Evolutionary conservation across 2,888 invertebrate genomes (phyloP), one percentile per base, ranked within the genome.

Genomic region (Heliconius ethilla): DNA sequence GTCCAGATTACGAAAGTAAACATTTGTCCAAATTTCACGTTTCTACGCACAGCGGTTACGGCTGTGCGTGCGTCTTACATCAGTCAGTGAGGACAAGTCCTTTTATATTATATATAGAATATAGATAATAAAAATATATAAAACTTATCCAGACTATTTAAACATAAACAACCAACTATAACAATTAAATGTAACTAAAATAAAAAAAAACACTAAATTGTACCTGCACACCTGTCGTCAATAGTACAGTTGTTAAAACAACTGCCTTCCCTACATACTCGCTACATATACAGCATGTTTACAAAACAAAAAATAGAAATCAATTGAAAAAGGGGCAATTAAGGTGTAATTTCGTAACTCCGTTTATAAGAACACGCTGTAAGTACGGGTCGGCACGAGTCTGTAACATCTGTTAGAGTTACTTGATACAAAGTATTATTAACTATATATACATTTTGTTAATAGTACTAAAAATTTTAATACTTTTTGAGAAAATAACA

Each of bases 321-420:
- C 83, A 84, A 84, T 84, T 85, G 83, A 82, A 83, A 84, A 82
- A 82, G 79, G 79, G 76, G 84, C 83, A 84, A 85, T 84, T 82
- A 82, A 82, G 83, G 74, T 63, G 76, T 83, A 86, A 84, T 83
- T 85, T 83, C 75, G 79, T 87, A 88, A 87, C 85, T 84, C 83
- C 84, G 83, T 79, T 83, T 83, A 80, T 80, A 84, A 84, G 84
- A 84, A 80, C 81, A 74, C 67, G 70, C 83, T 85, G 85, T 86
- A 82, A 83, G 83, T 83, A 84, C 86, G 86, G 84, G 87, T 81
- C 78, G 75, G 90, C 92, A 92, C 92, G 92, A 89, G 92, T 89
- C 85, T 82, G 70, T 78, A 78, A 83, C 88, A 87, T 84, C 90
- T 91, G 91, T 59, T 72, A 33, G 55, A 27, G 59, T 62, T 63